Conservation (phyloP, 2,888 invertebrate species). For the Tenthredo livida region DNA sequence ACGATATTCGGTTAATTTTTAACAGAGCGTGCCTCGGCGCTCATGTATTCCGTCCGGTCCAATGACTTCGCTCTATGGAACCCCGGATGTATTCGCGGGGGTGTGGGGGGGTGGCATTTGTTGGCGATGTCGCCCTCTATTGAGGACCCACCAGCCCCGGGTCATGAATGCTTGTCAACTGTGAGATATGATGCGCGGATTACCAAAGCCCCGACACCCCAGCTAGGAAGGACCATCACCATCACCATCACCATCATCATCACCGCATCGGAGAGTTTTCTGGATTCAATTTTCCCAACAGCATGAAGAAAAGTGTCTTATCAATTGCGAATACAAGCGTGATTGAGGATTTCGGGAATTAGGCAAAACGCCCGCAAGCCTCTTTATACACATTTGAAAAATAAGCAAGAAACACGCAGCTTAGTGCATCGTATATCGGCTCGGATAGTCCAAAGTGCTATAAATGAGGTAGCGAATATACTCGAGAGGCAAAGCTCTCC, state of each 20-base stretch:
- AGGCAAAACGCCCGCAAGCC: background rate
- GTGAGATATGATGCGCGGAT: conserved; percentile 74
- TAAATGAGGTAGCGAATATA: conserved; percentile 15
- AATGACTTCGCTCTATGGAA: conserved; percentile 61
- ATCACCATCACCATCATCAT: conserved; percentile 50
- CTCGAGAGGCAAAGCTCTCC: conserved; percentile 60
- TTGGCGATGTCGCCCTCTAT: conserved; percentile 71
- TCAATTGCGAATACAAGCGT: background rate
- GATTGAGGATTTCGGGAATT: background rate
- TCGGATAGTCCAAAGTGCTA: conserved; percentile 44
- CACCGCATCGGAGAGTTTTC: conserved; percentile 10
- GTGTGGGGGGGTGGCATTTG: conserved; percentile 62
- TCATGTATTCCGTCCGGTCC: conserved; percentile 64
- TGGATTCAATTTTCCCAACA: background rate
- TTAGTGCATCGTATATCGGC: too few species aligned
- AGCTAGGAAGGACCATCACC: conserved; percentile 45
- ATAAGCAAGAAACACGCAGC: too few species aligned
- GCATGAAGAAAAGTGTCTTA: background rate
- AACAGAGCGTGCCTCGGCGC: conserved; percentile 58
- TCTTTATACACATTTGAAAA: background rate
- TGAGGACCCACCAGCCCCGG: conserved; percentile 67
- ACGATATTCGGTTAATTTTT: conserved; percentile 67
- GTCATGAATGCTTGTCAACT: conserved; percentile 74
- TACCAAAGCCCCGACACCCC: conserved; percentile 61
- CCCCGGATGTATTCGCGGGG: conserved; percentile 46